Evolutionary conservation across 2,113 vertebrate genomes (phyloP).

Genomic region (Salvator merianae): DNA sequence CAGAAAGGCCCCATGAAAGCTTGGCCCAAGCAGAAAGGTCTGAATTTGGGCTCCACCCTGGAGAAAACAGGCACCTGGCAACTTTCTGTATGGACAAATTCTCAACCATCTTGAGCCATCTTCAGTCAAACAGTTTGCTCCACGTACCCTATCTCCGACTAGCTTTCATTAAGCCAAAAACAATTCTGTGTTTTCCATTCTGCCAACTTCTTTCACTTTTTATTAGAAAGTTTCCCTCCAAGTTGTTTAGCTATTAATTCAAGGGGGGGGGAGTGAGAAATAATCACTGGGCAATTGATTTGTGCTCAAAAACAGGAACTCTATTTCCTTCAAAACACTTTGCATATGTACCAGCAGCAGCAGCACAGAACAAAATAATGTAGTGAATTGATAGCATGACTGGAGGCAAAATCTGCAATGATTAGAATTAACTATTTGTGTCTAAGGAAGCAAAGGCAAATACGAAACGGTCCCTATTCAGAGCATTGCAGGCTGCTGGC

Average conservation of each 20-base stretch:
- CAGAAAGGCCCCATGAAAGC: too few relatives aligned
- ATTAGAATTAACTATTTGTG: conserved; percentile 4
- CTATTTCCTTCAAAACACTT: not conserved
- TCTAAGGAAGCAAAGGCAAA: conserved; percentile 17
- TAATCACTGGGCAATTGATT: not conserved
- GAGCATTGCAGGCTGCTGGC: not conserved
- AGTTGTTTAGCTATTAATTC: not conserved
- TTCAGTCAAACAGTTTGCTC: too few relatives aligned
- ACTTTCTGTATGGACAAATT: too few relatives aligned
- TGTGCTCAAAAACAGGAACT: conserved; percentile 10
- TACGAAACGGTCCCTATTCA: not conserved
- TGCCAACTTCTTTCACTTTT: not conserved
- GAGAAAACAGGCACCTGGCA: too few relatives aligned
- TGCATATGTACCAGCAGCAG: too few relatives aligned
- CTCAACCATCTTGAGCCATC: too few relatives aligned
- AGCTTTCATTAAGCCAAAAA: not conserved
- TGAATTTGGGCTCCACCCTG: too few relatives aligned
- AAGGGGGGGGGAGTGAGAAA: not conserved
- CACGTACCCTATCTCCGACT: not conserved
- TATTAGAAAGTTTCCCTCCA: not conserved
- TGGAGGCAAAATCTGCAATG: conserved; percentile 7
- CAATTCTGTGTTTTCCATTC: not conserved
- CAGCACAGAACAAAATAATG: not conserved
- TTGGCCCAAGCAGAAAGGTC: too few relatives aligned
- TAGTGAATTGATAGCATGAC: conserved; percentile 22